Base-by-base conservation (phyloP, 1,140 invertebrate genomes). In the Schlechtendalia chinensis region DNA sequence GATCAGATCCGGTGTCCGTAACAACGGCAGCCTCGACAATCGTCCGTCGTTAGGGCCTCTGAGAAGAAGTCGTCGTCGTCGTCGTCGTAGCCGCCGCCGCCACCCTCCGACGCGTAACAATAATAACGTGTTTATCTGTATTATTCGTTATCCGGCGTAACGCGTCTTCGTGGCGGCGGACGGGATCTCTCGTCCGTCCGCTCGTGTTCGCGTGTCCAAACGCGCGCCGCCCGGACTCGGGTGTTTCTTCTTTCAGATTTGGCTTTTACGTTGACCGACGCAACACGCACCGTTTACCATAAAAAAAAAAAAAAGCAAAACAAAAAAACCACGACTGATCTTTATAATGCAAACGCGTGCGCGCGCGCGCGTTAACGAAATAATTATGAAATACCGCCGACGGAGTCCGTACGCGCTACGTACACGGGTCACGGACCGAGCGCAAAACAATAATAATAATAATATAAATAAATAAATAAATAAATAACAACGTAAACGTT, bases 381-480 rank as follows among this genome's bases (percentile, higher is more conserved):
- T 24, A 56, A 77, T n/a, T n/a, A 24, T 24, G 63, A 54, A 29
- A 29, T 29, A 53, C 69, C 47, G 53, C 17, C 8, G 50, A 72
- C 32, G 39, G 12, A 29, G 4, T 6, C 11, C 14, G 12, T 11
- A 50, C 47, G 12, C 19, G 27, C 19, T 39, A 39, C 32, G 8
- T 8, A 39, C 32, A 39, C 32, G 32, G 32, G 32, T 39, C 69
- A 53, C 50, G 17, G 27, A 54, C 69, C 19, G 69, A 16, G 69
- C 29, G 11, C 50, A 29, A n/a, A n/a, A 72, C 53, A 54, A 72
- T 71, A 53, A 71, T 53, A 71, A 71, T 53, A 71, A 71, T 69
- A 67, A 74, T 74, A 75, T 39, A 22, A 56, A 75, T 75, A 75
- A n/a, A n/a, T n/a, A n/a, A n/a, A n/a, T n/a, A n/a, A n/a, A n/a